Percentiles rank a stretch among this genome's conserved stretches.
Conservation (phyloP, 1,140 invertebrate species). For the Ips nitidus region DNA sequence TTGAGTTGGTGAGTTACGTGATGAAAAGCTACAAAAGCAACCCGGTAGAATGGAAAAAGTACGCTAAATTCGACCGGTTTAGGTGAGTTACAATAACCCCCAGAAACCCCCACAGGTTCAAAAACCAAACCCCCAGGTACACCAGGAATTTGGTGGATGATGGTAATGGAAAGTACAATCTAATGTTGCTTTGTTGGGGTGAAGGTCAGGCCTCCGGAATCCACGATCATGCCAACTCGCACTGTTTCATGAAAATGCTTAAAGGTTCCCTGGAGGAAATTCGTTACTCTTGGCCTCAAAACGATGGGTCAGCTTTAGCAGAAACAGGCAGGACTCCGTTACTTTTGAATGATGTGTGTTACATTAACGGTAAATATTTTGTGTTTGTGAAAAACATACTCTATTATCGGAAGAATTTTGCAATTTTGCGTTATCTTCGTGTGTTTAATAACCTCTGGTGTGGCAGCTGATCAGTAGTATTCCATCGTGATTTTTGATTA, state of each 20-base stretch:
- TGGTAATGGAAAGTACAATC: constrained; percentile 96
- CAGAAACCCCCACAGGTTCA: neutral
- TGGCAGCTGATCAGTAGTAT: too few relatives aligned
- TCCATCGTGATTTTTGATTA: too few relatives aligned
- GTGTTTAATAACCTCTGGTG: too few relatives aligned
- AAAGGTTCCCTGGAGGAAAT: constrained; percentile 73
- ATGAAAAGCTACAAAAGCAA: constrained; percentile 88
- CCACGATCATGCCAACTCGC: constrained; percentile 94
- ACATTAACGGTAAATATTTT: constrained; percentile 86
- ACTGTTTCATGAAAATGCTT: constrained; percentile 96
- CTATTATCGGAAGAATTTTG: too few relatives aligned
- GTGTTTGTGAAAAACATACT: neutral
- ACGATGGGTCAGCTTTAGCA: constrained; percentile 55
- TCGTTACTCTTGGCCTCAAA: constrained; percentile 72
- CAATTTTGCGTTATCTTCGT: too few relatives aligned
- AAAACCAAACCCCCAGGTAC: constrained; percentile 63
- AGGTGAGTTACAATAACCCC: constrained; percentile 62
- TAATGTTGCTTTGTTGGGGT: constrained; percentile 97
- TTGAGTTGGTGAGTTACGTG: constrained; percentile 83
- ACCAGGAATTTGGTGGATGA: constrained; percentile 91
- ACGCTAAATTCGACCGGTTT: constrained; percentile 91
- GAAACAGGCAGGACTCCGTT: constrained; percentile 67
- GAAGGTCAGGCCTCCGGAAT: constrained; percentile 93
- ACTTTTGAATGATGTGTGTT: constrained; percentile 79
- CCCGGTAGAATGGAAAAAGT: constrained; percentile 89